Conservation (phyloP, 2,113 vertebrate genomes). For the Psettodes erumei region DNA sequence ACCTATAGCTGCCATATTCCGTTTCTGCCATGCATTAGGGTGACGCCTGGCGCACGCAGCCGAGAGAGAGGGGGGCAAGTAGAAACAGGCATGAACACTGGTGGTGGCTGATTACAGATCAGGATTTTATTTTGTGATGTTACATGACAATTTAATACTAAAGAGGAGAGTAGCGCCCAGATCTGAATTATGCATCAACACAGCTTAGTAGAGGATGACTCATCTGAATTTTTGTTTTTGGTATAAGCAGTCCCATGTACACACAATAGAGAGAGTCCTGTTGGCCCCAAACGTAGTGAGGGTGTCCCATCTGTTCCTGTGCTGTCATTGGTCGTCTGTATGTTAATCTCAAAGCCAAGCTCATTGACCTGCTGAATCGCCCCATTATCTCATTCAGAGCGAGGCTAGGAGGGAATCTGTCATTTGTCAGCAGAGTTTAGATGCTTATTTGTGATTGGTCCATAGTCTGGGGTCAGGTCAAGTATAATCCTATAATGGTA, state of each 20-base stretch:
- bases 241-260: neutral
- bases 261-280: constrained; percentile 8
- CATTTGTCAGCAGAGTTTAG: constrained; percentile 6
- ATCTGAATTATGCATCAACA: constrained; percentile 5
- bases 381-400: constrained; percentile 41
- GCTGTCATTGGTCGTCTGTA: constrained; percentile 22
- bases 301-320: constrained; percentile 52
- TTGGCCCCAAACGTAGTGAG: constrained; percentile 13
- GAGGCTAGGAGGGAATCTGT: constrained; percentile 5
- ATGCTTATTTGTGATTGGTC: neutral
- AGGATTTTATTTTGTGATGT: neutral
- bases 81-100: neutral
- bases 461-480: neutral
- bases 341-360: constrained; percentile 30
- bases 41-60: neutral
- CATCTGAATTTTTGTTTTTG: neutral
- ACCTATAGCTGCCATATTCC: constrained; percentile 44
- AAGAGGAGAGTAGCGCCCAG: neutral
- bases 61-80: neutral
- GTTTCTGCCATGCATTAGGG: constrained; percentile 39
- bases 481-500: no score
- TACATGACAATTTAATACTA: neutral
- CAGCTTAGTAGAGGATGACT: neutral
- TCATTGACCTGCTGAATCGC: constrained; percentile 13
- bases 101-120: neutral